phyloP scores from a whole-genome alignment of 2,888 invertebrate genomes.

The Leucophenga montana region DNA sequence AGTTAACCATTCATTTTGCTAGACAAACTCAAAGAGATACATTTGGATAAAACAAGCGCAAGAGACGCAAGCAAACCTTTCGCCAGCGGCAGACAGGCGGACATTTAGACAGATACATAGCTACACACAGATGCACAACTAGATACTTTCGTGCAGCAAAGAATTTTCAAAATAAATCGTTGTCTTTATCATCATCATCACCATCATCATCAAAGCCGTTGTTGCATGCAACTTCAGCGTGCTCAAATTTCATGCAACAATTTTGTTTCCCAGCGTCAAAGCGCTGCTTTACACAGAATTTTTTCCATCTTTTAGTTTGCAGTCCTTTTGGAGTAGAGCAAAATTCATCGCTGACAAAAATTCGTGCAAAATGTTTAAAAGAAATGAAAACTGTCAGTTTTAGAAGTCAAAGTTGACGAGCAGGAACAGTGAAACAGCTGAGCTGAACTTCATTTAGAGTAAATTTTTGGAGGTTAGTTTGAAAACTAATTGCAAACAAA shows the following conservation, averaged over 20 bases:
- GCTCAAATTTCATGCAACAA: neutral
- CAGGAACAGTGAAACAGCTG: constrained; percentile 20
- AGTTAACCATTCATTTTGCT: constrained; percentile 58
- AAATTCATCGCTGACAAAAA: constrained; percentile 16
- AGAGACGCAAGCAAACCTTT: neutral
- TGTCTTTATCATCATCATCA: no score
- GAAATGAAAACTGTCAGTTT: constrained; percentile 29
- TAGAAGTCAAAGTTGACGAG: constrained; percentile 31
- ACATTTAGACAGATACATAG: neutral
- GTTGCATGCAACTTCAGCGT: constrained; percentile 1
- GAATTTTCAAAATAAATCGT: constrained; percentile 10
- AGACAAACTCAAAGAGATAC: constrained; percentile 23
- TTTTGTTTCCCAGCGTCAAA: no score
- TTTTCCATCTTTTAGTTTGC: no score
- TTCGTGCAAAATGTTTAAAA: constrained; percentile 15
- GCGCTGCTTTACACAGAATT: no score
- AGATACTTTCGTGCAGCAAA: neutral
- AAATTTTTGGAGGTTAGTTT: no score
- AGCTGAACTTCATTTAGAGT: no score
- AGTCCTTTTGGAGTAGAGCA: neutral
- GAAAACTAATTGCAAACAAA: no score
- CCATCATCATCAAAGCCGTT: neutral
- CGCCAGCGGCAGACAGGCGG: constrained; percentile 25
- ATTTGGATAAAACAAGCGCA: constrained; percentile 24
- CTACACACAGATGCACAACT: neutral